Percentiles rank a stretch among this genome's conserved stretches.
These are phyloP conservation scores for Sipunculus nudus DNA, from an alignment of 2,888 invertebrate genomes.

Conservation along the genomic window DNA sequence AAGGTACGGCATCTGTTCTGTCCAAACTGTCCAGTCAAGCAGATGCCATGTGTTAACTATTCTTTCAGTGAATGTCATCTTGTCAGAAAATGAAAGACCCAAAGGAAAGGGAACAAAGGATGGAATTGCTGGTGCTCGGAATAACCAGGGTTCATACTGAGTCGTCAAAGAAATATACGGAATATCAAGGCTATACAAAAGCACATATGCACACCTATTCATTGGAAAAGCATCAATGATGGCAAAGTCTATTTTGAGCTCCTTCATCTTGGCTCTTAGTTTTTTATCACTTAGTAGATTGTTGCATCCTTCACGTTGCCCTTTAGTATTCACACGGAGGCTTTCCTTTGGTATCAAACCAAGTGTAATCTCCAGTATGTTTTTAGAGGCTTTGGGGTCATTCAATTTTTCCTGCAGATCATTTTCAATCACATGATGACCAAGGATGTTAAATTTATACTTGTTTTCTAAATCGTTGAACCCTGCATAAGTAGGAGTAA, in stretches of 20 bases:
- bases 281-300: conserved; percentile 22
- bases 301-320: conserved; percentile 17
- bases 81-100: conserved; percentile 6
- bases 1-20: conserved; percentile 16
- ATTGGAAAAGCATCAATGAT: conserved; percentile 22
- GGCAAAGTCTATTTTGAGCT: conserved; percentile 19
- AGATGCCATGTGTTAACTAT: conserved; percentile 17
- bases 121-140: conserved; percentile 23
- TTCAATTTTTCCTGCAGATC: conserved; percentile 3
- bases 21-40: conserved; percentile 19
- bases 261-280: conserved; percentile 1
- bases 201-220: conserved; percentile 15
- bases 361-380: no score
- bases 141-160: conserved; percentile 29
- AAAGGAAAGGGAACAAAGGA: conserved; percentile 26
- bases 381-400: no score
- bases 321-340: conserved; percentile 2
- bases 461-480: conserved; percentile 1
- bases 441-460: not conserved
- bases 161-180: conserved; percentile 25
- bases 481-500: conserved; percentile 8
- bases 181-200: conserved; percentile 19
- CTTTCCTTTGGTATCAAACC: conserved; percentile 17
- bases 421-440: not conserved
- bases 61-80: conserved; percentile 28